A percentile compares a stretch with the other conserved stretches of the same genome.
Evolutionary conservation across 2,888 invertebrate species (phyloP).

Genomic region (Hydroisotoma schaefferi): DNA sequence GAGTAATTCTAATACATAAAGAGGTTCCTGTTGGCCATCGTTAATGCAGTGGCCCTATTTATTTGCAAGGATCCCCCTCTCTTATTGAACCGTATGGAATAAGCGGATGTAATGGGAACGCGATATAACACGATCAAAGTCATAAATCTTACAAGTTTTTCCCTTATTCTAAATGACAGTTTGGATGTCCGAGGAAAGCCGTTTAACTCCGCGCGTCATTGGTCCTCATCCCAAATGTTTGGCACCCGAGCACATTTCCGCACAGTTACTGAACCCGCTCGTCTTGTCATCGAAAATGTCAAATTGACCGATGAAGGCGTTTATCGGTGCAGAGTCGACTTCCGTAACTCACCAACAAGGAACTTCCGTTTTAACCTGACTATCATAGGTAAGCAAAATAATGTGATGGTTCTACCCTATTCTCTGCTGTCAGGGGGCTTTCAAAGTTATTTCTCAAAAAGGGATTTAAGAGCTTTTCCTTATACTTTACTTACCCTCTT

Average conservation of each 20-base stretch:
- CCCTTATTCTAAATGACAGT: slow-evolving; percentile 51
- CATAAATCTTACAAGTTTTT: slow-evolving; percentile 43
- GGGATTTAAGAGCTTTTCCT: too few species aligned
- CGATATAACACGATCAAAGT: slow-evolving; percentile 29
- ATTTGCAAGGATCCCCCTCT: too few species aligned
- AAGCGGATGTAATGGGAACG: slow-evolving; percentile 36
- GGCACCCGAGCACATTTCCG: slow-evolving; percentile 81
- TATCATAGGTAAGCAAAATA: slow-evolving; percentile 70
- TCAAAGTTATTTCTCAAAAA: background rate
- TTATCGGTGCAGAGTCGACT: slow-evolving; percentile 85
- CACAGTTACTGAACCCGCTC: slow-evolving; percentile 67
- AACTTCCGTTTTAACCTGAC: slow-evolving; percentile 85
- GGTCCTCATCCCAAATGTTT: slow-evolving; percentile 80
- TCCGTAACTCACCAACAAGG: slow-evolving; percentile 82
- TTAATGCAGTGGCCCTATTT: background rate
- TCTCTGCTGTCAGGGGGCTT: background rate
- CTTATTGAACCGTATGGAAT: slow-evolving; percentile 1
- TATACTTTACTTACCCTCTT: background rate
- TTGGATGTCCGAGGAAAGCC: slow-evolving; percentile 83
- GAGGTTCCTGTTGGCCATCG: background rate
- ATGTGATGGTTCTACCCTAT: background rate
- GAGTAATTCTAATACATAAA: slow-evolving; percentile 14
- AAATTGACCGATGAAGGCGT: slow-evolving; percentile 83
- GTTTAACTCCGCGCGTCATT: slow-evolving; percentile 72
- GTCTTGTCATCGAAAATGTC: slow-evolving; percentile 77